Base-by-base conservation (phyloP, 2,113 vertebrate species). In the Passerina amoena region DNA sequence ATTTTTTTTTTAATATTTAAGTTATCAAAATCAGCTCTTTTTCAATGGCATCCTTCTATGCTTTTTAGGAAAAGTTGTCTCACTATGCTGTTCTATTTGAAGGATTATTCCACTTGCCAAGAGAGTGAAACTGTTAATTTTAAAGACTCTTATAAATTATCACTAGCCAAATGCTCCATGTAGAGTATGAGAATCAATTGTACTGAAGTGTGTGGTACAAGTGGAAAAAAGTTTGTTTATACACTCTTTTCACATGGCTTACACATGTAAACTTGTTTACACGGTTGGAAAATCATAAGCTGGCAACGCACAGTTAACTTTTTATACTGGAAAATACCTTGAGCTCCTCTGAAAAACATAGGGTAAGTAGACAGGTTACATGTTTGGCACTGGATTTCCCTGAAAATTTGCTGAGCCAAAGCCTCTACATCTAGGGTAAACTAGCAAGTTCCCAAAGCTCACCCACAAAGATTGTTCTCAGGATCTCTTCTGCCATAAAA, bases 241-340 rank as follows among this genome's bases (percentile, higher is more conserved):
- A 89, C 45, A 63, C 84, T 89, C 35, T 65, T 94, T 94, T 91
- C 50, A 88, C 37, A 35, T 44, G 19, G 78, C 61, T 94, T 94
- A 94, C 31, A 94, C 48, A 66, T 27, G 40, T 56, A 17, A 77
- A 83, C 30, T 73, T 68, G 11, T 44, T 78, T n/a, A 37, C 16
- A 5, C 0, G 0, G 33, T 31, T 66, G 35, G 73, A 80, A 96
- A 96, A 94, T 75, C 78, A 92, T 92, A 93, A 60, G 11, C 65
- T 96, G 88, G 68, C 84, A 95, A 97, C 80, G 40, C 44, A 61
- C 44, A 80, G 82, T 75, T 96, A 95, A 83, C 81, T 96, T 78
- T 92, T 95, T 79, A 90, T 89, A 76, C 61, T 94, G 60, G 40
- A 68, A 92, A 92, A 89, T 37, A 65, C 11, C 61, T 65, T 59